phyloP scores from a whole-genome alignment of 2,113 vertebrate species.

The Theristicus caerulescens region DNA sequence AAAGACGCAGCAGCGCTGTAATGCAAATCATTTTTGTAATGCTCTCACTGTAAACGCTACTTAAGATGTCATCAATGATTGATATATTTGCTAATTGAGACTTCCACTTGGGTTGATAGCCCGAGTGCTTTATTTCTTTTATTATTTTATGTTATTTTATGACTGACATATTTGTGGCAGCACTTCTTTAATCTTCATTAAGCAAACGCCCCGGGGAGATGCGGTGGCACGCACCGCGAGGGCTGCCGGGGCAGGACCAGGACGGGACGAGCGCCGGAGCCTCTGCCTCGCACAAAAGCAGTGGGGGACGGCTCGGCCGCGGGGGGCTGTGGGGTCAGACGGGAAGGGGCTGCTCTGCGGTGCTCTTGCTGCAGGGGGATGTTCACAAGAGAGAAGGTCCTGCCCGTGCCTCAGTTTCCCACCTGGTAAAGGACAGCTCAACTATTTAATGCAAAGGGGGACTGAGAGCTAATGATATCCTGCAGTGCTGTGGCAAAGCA shows the following conservation, averaged over 20 bases:
- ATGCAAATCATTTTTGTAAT: background rate
- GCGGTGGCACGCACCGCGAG: fast-evolving
- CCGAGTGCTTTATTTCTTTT: background rate
- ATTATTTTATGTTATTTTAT: background rate
- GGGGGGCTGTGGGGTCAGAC: fast-evolving
- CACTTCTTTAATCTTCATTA: background rate
- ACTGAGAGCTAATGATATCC: background rate
- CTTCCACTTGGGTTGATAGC: background rate
- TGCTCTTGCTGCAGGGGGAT: background rate
- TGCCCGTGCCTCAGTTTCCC: background rate
- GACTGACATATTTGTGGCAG: background rate
- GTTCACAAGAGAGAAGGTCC: background rate
- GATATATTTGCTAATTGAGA: slow-evolving; percentile 54
- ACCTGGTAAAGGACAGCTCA: background rate
- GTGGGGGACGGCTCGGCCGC: fast-evolving
- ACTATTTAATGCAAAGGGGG: fast-evolving
- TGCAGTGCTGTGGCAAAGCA: background rate
- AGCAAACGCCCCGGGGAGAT: background rate
- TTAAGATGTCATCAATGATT: slow-evolving; percentile 31
- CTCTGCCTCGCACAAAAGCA: background rate
- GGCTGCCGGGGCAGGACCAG: background rate
- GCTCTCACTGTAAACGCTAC: background rate
- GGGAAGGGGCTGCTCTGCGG: background rate
- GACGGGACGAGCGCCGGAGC: fast-evolving
- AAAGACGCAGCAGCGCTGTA: background rate